Evolutionary conservation across 1,140 invertebrate genomes (phyloP).

Genomic region (Danaus melanippus): DNA sequence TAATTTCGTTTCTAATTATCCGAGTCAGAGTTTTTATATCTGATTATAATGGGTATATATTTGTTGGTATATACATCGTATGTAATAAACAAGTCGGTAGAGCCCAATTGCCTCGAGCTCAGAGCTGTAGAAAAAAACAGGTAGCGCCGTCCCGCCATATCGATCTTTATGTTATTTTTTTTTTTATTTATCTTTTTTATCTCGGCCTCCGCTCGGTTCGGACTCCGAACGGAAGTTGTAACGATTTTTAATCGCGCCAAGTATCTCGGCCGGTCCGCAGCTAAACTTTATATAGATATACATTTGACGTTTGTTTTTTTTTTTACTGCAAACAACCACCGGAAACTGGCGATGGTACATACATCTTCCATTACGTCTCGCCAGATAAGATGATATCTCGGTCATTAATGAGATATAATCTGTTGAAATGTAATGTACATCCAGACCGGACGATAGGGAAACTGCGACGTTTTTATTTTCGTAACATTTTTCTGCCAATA

Average conservation of each 20-base stretch:
- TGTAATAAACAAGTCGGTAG: constrained; percentile 23
- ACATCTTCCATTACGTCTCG: constrained; percentile 65
- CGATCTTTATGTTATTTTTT: constrained; percentile 67
- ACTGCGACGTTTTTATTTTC: constrained; percentile 55
- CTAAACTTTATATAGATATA: constrained; percentile 39
- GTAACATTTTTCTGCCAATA: constrained; percentile 65
- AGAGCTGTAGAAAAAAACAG: constrained; percentile 59
- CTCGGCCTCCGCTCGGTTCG: constrained; percentile 51
- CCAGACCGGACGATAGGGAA: constrained; percentile 35
- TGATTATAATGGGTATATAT: constrained; percentile 6
- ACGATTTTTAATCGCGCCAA: constrained; percentile 70
- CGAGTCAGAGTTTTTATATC: background rate
- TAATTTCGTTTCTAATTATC: constrained; percentile 3
- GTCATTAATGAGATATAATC: constrained; percentile 18
- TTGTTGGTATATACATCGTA: constrained; percentile 10
- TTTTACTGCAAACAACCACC: constrained; percentile 67
- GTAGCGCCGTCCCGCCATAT: constrained; percentile 66
- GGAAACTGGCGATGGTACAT: constrained; percentile 61
- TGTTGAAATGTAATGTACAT: constrained; percentile 33
- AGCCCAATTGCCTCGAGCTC: constrained; percentile 41
- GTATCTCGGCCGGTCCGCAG: constrained; percentile 59
- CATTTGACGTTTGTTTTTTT: constrained; percentile 14
- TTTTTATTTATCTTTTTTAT: constrained; percentile 69
- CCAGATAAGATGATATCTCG: constrained; percentile 41
- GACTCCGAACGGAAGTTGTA: constrained; percentile 66